Evolutionary conservation across 2,113 vertebrate species (phyloP).

Genomic region (Jacana jacana): DNA sequence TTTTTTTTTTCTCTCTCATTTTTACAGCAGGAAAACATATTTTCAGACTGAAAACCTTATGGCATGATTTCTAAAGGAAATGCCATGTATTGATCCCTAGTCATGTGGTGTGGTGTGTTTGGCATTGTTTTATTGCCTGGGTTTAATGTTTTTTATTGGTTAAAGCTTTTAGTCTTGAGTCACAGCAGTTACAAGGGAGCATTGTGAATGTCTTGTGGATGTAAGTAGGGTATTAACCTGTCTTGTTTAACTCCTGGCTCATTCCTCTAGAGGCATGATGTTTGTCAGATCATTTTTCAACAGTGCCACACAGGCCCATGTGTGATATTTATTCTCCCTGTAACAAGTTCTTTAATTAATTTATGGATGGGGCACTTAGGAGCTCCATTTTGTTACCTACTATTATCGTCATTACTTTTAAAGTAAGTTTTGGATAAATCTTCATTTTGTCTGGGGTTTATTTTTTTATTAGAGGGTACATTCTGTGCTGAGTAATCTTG

Average conservation of each 20-base stretch:
- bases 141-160: constrained; percentile 61
- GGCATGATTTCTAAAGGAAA: constrained; percentile 17
- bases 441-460: background rate
- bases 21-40: background rate
- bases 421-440: background rate
- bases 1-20: background rate
- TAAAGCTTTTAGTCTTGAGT: constrained; percentile 54
- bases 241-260: constrained; percentile 50
- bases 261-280: constrained; percentile 63
- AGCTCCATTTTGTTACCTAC: background rate
- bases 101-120: background rate
- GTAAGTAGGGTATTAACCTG: constrained; percentile 63
- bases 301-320: background rate
- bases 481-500: background rate
- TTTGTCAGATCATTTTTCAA: constrained; percentile 76
- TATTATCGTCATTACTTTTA: background rate
- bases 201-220: constrained; percentile 27
- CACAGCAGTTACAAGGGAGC: background rate
- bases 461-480: background rate
- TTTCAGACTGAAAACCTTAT: background rate
- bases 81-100: background rate
- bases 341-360: constrained; percentile 44
- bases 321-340: constrained; percentile 41
- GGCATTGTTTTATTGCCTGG: constrained; percentile 50
- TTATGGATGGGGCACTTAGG: background rate